Conservation (phyloP, 2,113 vertebrate species). For the Pollachius pollachius region DNA sequence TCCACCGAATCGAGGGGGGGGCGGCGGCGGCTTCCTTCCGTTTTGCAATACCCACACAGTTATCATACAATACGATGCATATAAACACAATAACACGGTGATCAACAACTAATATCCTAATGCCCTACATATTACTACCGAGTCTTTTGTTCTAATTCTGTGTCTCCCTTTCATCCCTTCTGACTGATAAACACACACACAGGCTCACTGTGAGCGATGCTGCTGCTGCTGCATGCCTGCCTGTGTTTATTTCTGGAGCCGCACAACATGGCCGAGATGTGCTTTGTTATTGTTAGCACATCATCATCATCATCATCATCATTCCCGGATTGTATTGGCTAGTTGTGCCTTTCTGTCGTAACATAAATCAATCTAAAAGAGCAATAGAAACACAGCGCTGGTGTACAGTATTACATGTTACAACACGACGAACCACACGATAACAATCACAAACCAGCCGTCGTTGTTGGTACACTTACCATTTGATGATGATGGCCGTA, state of each 20-base stretch:
- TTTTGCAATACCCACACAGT: neutral
- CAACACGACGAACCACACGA: conserved; percentile 10
- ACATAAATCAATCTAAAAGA: neutral
- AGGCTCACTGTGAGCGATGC: conserved; percentile 13
- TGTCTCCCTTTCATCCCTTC: neutral
- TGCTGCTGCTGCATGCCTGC: conserved; percentile 56
- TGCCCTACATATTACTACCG: neutral
- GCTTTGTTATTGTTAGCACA: conserved; percentile 78
- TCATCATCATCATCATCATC: conserved; percentile 34
- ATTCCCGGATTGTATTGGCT: conserved; percentile 41
- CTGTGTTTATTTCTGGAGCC: conserved; percentile 79
- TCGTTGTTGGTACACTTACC: conserved; percentile 79
- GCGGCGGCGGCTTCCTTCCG: conserved; percentile 16
- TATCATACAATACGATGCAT: conserved; percentile 6
- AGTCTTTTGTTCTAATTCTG: neutral
- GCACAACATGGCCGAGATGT: conserved; percentile 82
- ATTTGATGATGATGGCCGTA: conserved; percentile 98
- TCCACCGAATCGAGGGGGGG: conserved; percentile 4
- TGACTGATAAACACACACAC: neutral
- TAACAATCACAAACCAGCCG: neutral
- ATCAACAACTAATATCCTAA: neutral
- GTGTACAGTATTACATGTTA: neutral
- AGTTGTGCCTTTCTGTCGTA: conserved; percentile 13
- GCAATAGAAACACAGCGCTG: too few species aligned
- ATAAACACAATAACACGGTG: neutral